Evolutionary conservation across 2,888 invertebrate genomes (phyloP).

Genomic region (Tipula vernalis): DNA sequence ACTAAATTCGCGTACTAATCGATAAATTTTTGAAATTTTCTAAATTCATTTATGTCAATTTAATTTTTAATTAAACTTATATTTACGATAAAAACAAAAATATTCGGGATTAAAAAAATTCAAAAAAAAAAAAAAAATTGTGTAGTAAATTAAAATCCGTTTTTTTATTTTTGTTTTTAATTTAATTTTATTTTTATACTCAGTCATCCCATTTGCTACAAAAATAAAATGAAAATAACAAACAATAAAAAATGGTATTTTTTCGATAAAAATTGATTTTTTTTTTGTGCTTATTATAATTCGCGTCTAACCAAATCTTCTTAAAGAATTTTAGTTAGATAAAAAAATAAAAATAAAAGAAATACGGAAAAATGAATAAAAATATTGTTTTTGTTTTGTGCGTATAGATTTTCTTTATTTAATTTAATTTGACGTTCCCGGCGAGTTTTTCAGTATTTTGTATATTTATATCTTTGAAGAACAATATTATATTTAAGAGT

Average conservation of each 20-base stretch:
- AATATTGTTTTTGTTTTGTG: neutral
- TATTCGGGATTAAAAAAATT: neutral
- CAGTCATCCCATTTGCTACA: neutral
- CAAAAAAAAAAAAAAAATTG: neutral
- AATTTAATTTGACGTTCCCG: neutral
- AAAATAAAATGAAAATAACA: neutral
- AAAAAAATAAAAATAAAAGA: neutral
- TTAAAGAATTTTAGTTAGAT: neutral
- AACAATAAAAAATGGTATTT: neutral
- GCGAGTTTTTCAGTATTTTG: neutral
- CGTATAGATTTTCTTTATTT: neutral
- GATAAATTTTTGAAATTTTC: neutral
- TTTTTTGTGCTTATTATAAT: neutral
- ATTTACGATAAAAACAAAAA: neutral
- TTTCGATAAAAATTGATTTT: neutral
- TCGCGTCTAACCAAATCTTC: neutral
- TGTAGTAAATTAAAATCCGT: neutral
- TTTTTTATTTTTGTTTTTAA: neutral
- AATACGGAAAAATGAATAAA: neutral
- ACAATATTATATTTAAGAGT: neutral
- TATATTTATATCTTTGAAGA: neutral
- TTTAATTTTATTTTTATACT: constrained; percentile 1
- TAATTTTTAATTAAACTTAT: neutral
- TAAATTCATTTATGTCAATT: neutral
- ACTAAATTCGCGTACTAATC: neutral